Percentiles rank a stretch among this genome's conserved stretches.
Evolutionary conservation across 2,888 invertebrate genomes (phyloP).

Genomic region (Strigamia maritima): DNA sequence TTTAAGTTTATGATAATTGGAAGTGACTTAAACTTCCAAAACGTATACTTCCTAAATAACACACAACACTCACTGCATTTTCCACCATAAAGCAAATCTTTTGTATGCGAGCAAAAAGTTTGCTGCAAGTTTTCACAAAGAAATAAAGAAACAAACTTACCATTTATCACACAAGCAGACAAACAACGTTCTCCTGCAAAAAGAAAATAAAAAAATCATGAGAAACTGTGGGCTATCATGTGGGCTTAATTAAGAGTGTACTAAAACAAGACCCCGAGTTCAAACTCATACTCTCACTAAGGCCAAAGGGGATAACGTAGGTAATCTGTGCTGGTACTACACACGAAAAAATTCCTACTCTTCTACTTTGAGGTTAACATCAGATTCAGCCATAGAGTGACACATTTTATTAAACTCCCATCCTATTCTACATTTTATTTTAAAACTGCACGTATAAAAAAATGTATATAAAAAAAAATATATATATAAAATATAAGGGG

Average conservation of each 20-base stretch:
- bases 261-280: slow-evolving; percentile 12
- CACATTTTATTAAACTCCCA: not conserved
- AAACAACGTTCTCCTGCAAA: slow-evolving; percentile 15
- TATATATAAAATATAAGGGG: not conserved
- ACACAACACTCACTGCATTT: too few relatives aligned
- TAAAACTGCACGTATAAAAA: not conserved
- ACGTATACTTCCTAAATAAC: too few relatives aligned
- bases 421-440: not conserved
- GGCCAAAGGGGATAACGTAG: slow-evolving; percentile 8
- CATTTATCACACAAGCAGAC: slow-evolving; percentile 7
- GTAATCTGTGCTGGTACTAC: slow-evolving; percentile 6
- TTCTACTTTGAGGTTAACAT: not conserved
- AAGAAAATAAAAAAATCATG: slow-evolving; percentile 20
- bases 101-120: not conserved
- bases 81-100: too few relatives aligned
- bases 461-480: not conserved
- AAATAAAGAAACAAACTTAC: not conserved
- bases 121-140: not conserved
- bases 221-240: slow-evolving; percentile 11
- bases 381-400: not conserved
- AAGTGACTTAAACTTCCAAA: too few relatives aligned
- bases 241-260: slow-evolving; percentile 23
- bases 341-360: not conserved
- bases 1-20: too few relatives aligned
- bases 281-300: not conserved